Percentiles rank a stretch among this genome's conserved stretches.
phyloP scores from a whole-genome alignment of 1,140 invertebrate genomes.

The Delia radicum region DNA sequence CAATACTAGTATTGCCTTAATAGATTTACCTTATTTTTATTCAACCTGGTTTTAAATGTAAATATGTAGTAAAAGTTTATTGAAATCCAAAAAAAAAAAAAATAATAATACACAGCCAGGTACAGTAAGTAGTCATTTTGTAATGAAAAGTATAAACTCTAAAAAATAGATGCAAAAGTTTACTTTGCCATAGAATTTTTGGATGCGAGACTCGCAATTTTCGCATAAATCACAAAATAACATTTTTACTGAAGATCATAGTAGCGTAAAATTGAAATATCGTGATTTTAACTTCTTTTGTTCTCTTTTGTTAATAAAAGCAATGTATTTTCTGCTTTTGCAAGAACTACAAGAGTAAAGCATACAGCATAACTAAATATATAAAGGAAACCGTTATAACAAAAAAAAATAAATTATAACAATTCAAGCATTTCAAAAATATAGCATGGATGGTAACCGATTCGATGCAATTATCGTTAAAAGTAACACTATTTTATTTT shows the following conservation, averaged over 20 bases:
- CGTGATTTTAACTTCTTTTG: constrained; percentile 2
- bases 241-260: constrained; percentile 8
- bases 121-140: background rate
- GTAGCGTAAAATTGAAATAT: constrained; percentile 22
- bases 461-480: too few relatives aligned
- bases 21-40: background rate
- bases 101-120: background rate
- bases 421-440: background rate
- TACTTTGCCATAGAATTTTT: background rate
- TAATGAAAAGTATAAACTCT: background rate
- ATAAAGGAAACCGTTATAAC: background rate
- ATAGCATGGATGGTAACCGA: background rate
- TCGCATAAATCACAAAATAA: constrained; percentile 16
- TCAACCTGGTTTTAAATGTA: background rate
- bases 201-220: constrained; percentile 1
- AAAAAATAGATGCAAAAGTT: background rate
- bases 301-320: background rate
- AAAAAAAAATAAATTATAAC: background rate
- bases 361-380: background rate
- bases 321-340: background rate
- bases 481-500: too few relatives aligned
- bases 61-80: too few relatives aligned
- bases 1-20: background rate
- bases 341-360: background rate
- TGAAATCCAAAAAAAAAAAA: background rate